Percentiles rank a stretch among this genome's conserved stretches.
Conservation (phyloP, 2,113 vertebrate genomes). For the Myotis lucifugus region DNA sequence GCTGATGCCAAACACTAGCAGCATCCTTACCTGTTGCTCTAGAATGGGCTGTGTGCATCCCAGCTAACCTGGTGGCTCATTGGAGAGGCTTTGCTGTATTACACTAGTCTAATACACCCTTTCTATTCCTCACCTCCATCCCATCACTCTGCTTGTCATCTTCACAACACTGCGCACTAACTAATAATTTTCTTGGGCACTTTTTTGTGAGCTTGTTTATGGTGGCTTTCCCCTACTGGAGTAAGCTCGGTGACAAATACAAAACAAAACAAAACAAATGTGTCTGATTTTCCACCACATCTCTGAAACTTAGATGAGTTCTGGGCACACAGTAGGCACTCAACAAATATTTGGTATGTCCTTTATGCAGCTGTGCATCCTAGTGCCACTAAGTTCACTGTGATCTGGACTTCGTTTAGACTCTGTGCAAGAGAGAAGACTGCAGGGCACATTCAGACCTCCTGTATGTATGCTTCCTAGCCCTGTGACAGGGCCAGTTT, state of each 20-base stretch:
- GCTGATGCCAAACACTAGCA: background rate
- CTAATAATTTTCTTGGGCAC: background rate
- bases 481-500: background rate
- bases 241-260: background rate
- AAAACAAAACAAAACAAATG: background rate
- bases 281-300: background rate
- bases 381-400: background rate
- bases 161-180: background rate
- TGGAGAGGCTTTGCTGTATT: background rate
- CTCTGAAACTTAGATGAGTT: background rate
- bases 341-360: background rate
- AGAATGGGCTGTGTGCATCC: background rate
- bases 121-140: background rate
- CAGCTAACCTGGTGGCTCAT: background rate
- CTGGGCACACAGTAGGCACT: background rate
- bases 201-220: constrained; percentile 7
- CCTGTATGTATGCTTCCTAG: background rate
- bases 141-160: background rate
- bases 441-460: background rate
- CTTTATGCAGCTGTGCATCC: background rate
- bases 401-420: background rate
- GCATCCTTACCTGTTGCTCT: background rate
- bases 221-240: background rate
- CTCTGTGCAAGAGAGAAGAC: background rate
- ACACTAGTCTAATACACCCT: background rate